Evolutionary conservation across 2,113 vertebrate species (phyloP).

Genomic region (Otolemur garnettii): DNA sequence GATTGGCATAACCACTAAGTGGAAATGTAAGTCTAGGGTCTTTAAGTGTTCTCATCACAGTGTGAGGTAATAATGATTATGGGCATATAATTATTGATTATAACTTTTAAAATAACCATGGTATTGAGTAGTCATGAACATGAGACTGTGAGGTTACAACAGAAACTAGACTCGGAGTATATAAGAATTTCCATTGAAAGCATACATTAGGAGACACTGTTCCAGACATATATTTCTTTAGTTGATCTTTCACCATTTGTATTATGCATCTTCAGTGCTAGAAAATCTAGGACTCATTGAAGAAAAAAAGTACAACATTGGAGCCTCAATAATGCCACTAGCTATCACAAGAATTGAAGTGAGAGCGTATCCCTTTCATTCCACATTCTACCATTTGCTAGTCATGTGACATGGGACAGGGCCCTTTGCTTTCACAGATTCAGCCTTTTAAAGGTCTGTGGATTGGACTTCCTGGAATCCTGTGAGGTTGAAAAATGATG

Average conservation of each 20-base stretch:
- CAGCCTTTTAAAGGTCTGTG: neutral
- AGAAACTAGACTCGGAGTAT: neutral
- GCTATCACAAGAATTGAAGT: neutral
- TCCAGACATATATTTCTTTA: neutral
- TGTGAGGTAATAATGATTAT: neutral
- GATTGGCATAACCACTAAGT: neutral
- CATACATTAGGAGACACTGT: neutral
- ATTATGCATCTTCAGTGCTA: neutral
- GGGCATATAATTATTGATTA: neutral
- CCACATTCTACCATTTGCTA: neutral
- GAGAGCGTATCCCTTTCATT: neutral
- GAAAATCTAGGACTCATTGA: neutral
- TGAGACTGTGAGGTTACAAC: neutral
- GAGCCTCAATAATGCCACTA: neutral
- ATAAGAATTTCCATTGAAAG: neutral
- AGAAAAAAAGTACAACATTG: neutral
- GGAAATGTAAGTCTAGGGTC: neutral
- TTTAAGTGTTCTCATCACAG: neutral
- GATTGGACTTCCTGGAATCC: rapidly evolving
- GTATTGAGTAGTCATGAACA: neutral
- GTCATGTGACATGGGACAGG: rapidly evolving
- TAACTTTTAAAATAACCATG: constrained; percentile 24
- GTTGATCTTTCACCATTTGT: neutral
- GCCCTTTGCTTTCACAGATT: neutral
- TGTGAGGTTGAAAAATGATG: neutral